phyloP scores from a whole-genome alignment of 2,113 vertebrate genomes.

The Dipodomys ordii region DNA sequence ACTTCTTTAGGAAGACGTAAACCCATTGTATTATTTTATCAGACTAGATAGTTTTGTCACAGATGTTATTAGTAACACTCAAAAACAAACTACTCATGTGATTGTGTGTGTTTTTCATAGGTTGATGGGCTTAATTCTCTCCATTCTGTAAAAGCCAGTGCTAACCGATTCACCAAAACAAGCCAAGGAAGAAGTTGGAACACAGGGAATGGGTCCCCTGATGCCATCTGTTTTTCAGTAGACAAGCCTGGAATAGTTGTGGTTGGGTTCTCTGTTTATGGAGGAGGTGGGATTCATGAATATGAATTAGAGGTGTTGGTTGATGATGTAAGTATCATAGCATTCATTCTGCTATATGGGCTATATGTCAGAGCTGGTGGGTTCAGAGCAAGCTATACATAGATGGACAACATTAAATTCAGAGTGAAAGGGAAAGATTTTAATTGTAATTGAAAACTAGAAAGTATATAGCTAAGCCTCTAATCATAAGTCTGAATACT shows the following conservation, averaged over 20 bases:
- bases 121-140: constrained; percentile 96
- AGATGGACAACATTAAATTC: not conserved
- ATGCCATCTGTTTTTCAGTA: constrained; percentile 98
- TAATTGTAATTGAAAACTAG: constrained; percentile 34
- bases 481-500: not conserved
- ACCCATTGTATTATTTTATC: not conserved
- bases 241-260: constrained; percentile 97
- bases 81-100: not conserved
- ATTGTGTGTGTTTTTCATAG: constrained; percentile 84
- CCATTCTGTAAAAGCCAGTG: constrained; percentile 97
- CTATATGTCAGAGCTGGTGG: not conserved
- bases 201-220: constrained; percentile 98
- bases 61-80: not conserved
- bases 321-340: constrained; percentile 94
- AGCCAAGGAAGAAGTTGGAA: constrained; percentile 99
- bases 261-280: constrained; percentile 98
- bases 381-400: not conserved
- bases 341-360: not conserved
- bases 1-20: not conserved
- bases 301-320: constrained; percentile 98
- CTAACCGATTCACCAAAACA: constrained; percentile 98
- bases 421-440: not conserved
- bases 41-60: constrained; percentile 18
- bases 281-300: constrained; percentile 98
- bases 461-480: not conserved